Evolutionary conservation across 2,797 vertebrate species (phyloP).

Genomic region (Pantherophis vulpinus): DNA sequence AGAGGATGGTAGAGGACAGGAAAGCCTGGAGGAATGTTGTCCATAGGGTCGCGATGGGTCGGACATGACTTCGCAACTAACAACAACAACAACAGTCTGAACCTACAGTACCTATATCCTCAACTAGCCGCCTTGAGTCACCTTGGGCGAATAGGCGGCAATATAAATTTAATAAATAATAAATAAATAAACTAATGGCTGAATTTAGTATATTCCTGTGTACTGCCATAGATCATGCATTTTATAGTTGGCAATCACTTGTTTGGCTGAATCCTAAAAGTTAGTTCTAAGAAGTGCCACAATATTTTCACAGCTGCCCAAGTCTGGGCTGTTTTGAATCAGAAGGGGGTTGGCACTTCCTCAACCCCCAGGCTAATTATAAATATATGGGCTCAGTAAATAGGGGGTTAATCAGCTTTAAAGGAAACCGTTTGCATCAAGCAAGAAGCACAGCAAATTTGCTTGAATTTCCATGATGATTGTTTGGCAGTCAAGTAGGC

Average conservation of each 20-base stretch:
- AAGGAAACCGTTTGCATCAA: not conserved
- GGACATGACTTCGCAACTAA: no score
- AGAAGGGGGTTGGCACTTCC: not conserved
- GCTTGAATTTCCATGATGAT: not conserved
- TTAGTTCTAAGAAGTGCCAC: not conserved
- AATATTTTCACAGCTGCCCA: not conserved
- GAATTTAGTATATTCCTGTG: not conserved
- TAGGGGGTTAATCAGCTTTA: not conserved
- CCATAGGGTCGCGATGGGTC: no score
- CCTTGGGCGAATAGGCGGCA: no score
- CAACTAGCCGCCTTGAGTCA: not conserved
- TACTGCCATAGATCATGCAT: not conserved
- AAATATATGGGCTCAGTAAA: not conserved
- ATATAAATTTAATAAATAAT: no score
- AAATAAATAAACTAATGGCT: not conserved
- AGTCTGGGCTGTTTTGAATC: not conserved
- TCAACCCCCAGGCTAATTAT: not conserved
- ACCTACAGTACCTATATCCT: not conserved
- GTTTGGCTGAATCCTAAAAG: not conserved
- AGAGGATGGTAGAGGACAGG: no score
- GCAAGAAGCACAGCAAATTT: not conserved
- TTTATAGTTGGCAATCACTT: not conserved
- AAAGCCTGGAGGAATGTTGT: no score
- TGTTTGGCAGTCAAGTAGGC: not conserved
- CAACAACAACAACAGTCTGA: not conserved